These are phyloP conservation scores for Syngnathoides biaculeatus DNA, from an alignment of 2,113 vertebrate genomes.

Conservation along the genomic window DNA sequence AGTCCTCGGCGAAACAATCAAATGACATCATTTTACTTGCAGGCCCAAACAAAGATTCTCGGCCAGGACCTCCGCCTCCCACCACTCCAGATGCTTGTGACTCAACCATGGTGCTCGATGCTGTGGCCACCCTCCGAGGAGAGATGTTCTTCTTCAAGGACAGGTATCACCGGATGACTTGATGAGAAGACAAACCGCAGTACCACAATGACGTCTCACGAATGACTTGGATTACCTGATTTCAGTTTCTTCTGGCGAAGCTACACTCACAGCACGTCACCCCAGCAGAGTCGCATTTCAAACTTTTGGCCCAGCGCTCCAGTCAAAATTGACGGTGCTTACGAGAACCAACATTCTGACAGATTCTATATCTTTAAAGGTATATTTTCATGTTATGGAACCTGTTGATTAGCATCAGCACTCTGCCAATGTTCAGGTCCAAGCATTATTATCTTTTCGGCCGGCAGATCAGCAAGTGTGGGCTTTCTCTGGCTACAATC, in stretches of 20 bases:
- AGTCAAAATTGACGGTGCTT: conserved; percentile 80
- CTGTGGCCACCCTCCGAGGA: conserved; percentile 80
- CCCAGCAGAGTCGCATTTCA: conserved; percentile 77
- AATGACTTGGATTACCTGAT: not conserved
- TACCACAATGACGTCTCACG: no score
- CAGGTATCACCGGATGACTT: conserved; percentile 74
- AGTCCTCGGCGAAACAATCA: not conserved
- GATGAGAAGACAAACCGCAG: no score
- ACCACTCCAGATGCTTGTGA: conserved; percentile 80
- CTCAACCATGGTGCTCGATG: conserved; percentile 78
- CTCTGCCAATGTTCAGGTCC: not conserved
- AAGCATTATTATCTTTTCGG: not conserved
- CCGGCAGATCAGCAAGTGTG: conserved; percentile 77
- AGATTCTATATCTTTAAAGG: conserved; percentile 68
- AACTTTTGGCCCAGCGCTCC: conserved; percentile 82
- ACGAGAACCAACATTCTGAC: conserved; percentile 50
- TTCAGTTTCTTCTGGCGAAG: conserved; percentile 84
- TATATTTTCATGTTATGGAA: conserved; percentile 16
- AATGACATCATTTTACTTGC: no score
- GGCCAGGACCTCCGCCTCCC: conserved; percentile 62
- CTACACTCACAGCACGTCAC: conserved; percentile 34
- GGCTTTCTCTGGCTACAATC: conserved; percentile 78
- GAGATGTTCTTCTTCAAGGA: conserved; percentile 87
- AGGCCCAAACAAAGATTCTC: conserved; percentile 56
- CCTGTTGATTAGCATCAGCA: not conserved